Percentiles rank a stretch among this genome's conserved stretches.
Conservation (phyloP, 2,888 invertebrate genomes). For the Plusia festucae region DNA sequence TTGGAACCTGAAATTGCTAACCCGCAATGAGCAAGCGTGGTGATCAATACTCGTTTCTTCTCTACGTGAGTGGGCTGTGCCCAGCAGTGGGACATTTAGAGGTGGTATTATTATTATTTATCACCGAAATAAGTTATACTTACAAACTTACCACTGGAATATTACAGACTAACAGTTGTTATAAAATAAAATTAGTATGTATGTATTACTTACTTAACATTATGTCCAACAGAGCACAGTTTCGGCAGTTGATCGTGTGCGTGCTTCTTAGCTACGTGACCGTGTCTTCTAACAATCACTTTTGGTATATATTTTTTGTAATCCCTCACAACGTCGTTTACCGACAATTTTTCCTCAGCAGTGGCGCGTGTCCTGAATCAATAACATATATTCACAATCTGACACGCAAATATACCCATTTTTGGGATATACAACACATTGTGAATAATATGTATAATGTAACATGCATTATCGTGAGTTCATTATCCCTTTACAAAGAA, state of each 20-base stretch:
- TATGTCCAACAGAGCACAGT: constrained; percentile 87
- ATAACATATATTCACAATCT: constrained; percentile 37
- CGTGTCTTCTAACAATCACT: constrained; percentile 93
- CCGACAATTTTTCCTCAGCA: constrained; percentile 92
- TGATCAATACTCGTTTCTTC: too few species aligned
- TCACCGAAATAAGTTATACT: neutral
- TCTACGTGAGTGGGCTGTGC: too few species aligned
- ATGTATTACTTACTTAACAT: constrained; percentile 87
- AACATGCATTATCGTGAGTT: constrained; percentile 1
- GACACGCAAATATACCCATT: constrained; percentile 35
- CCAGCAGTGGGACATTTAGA: too few species aligned
- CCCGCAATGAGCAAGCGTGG: too few species aligned
- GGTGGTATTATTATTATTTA: too few species aligned
- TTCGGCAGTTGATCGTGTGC: constrained; percentile 90
- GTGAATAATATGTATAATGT: constrained; percentile 31
- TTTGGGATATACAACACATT: constrained; percentile 38
- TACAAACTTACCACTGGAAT: neutral
- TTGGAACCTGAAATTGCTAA: too few species aligned
- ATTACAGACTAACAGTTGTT: constrained; percentile 7
- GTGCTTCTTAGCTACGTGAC: constrained; percentile 93
- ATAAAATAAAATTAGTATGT: constrained; percentile 14
- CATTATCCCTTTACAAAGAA: constrained; percentile 11
- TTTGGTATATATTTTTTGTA: constrained; percentile 96
- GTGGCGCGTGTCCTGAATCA: constrained; percentile 91
- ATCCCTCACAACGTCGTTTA: constrained; percentile 92